Evolutionary conservation across 2,797 vertebrate genomes (phyloP), one percentile per base, ranked within the genome.

Genomic region (Anabacerthia variegaticeps): DNA sequence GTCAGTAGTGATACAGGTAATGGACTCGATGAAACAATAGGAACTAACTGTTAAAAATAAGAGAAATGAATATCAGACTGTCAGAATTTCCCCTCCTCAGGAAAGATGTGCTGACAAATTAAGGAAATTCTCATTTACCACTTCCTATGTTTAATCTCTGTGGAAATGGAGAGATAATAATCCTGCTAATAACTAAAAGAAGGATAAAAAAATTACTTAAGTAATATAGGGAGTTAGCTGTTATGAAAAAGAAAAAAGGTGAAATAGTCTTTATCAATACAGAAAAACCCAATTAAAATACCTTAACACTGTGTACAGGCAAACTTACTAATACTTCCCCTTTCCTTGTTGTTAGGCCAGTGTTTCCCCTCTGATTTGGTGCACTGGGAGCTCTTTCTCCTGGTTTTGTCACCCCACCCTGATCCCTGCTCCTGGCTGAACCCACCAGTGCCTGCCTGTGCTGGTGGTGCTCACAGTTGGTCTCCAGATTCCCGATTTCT

Each of bases 361-460:
- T 14, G 3, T 51, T 66, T 6, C 14, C 30, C 7, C 16, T 52
- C 8, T 67, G 6, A 6, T 27, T 76, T 43, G 59, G 17, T 75
- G n/a, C 1, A 0, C 41, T 1, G 1, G 16, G 16, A 15, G 12
- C 4, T 55, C 16, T 44, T 65, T 69, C 14, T 68, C 22, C 32
- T 0, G 0, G 5, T 17, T 48, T 76, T 67, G 37, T 37, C 37
- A 34, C 5, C 5, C 32, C 43, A 19, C 16, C 28, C 28, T 54
- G 14, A 18, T 73, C 34, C 8, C 9, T 62, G 27, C 48, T 56
- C 14, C 56, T 48, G 22, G 21, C 11, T 4, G 3, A 10, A 10
- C 18, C 3, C 4, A 1, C 26, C 1, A 6, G 7, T 7, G 27
- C 32, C 43, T 62, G 52, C 37, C 27, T 14, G 3, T 32, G 14